Evolutionary conservation across 2,113 vertebrate species (phyloP).

Genomic region (Craseonycteris thonglongyai): DNA sequence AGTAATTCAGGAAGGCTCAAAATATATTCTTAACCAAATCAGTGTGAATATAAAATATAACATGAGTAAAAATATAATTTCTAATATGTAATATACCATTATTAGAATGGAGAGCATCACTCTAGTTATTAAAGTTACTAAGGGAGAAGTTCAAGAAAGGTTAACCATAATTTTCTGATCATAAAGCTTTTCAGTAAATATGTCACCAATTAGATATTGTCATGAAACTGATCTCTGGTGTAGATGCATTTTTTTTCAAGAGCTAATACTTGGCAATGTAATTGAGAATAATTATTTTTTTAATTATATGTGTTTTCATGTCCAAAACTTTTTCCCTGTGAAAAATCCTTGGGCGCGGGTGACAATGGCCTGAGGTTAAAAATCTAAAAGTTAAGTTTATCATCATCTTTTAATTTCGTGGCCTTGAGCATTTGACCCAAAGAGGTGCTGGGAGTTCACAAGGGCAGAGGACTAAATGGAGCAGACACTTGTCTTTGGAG

Average conservation of each 20-base stretch:
- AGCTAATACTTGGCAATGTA: background rate
- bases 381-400: constrained; percentile 54
- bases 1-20: constrained; percentile 1
- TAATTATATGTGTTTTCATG: background rate
- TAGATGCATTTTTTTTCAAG: background rate
- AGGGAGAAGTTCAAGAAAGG: background rate
- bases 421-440: constrained; percentile 74
- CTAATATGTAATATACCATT: background rate
- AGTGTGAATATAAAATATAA: background rate
- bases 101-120: background rate
- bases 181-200: background rate
- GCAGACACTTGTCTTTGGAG: constrained; percentile 57
- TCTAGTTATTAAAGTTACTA: background rate
- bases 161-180: background rate
- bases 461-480: constrained; percentile 71
- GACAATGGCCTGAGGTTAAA: constrained; percentile 60
- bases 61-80: background rate
- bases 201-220: background rate
- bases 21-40: background rate
- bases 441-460: constrained; percentile 50
- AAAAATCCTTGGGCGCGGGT: constrained; percentile 33
- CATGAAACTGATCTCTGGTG: background rate
- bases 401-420: constrained; percentile 74
- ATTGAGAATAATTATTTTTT: background rate
- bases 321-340: constrained; percentile 42